Percentiles rank a stretch among this genome's conserved stretches.
phyloP scores from a whole-genome alignment of 2,888 invertebrate genomes.

The Mesorhabditis spiculigera region DNA sequence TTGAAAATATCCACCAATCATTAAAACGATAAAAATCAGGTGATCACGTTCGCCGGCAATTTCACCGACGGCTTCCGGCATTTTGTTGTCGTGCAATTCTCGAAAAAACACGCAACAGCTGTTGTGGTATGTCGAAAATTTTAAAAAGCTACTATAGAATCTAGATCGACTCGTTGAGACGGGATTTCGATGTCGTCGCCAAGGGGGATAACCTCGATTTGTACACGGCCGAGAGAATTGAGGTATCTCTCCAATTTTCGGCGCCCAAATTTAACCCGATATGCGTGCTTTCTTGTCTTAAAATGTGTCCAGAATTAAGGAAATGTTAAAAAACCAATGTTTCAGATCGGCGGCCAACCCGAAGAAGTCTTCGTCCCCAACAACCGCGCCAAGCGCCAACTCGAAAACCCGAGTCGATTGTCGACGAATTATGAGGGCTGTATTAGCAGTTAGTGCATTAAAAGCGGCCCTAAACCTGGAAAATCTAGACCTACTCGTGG shows the following conservation, averaged over 20 bases:
- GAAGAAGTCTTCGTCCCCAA: background rate
- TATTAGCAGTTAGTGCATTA: conserved; percentile 1
- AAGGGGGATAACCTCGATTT: conserved; percentile 21
- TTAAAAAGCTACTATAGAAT: background rate
- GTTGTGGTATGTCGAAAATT: conserved; percentile 23
- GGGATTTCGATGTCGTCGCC: conserved; percentile 19
- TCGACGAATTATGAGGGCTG: conserved; percentile 1
- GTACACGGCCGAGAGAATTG: conserved; percentile 18
- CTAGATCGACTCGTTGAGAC: conserved; percentile 28
- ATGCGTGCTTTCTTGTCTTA: too few species aligned
- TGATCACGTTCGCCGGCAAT: conserved; percentile 36
- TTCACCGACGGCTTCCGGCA: conserved; percentile 48
- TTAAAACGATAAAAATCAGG: conserved; percentile 9
- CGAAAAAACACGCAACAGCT: conserved; percentile 20
- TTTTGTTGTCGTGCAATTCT: conserved; percentile 41
- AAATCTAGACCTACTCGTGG: conserved; percentile 37
- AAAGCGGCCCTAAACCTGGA: background rate
- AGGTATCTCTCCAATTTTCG: conserved; percentile 18
- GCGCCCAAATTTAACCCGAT: conserved; percentile 13
- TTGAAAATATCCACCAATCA: conserved; percentile 6
- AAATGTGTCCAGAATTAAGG: too few species aligned
- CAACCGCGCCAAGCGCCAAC: background rate
- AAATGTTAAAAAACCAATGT: conserved; percentile 7
- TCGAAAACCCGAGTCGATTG: background rate
- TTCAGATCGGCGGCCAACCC: conserved; percentile 1